Evolutionary conservation across 2,888 invertebrate genomes (phyloP).

Genomic region (Pantelozetes paolii): DNA sequence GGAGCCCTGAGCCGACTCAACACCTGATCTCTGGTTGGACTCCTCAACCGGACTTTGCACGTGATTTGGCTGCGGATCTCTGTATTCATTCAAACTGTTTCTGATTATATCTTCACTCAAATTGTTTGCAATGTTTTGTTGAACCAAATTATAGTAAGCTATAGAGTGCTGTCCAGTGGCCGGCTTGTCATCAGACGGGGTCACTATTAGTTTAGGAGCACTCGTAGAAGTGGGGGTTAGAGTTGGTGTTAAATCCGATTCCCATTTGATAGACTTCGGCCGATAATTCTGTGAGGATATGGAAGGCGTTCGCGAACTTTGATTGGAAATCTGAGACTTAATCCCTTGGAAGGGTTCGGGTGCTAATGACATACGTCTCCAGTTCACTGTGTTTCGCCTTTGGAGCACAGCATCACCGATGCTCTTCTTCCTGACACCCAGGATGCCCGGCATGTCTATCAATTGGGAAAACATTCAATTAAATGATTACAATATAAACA

Average conservation of each 20-base stretch:
- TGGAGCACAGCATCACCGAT: neutral
- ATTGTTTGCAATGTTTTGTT: neutral
- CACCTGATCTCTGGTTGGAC: no score
- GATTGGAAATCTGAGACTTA: neutral
- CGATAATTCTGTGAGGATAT: neutral
- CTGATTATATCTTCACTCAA: constrained; percentile 5
- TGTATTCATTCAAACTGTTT: constrained; percentile 28
- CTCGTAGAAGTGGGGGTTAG: neutral
- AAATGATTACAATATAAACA: no score
- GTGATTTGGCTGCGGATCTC: no score
- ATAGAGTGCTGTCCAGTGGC: neutral
- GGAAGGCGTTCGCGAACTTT: neutral
- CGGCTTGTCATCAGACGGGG: neutral
- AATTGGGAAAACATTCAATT: no score
- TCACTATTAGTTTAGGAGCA: neutral
- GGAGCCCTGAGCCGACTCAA: neutral
- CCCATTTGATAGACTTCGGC: neutral
- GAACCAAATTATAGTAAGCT: neutral
- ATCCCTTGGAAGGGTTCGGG: neutral
- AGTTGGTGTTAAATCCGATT: neutral
- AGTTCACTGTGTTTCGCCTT: neutral
- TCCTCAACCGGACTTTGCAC: neutral
- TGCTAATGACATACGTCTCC: neutral
- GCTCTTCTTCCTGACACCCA: neutral
- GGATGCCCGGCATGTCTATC: neutral